Base-by-base conservation (phyloP, 1,140 invertebrate genomes). In the Protaetia brevitarsis region DNA sequence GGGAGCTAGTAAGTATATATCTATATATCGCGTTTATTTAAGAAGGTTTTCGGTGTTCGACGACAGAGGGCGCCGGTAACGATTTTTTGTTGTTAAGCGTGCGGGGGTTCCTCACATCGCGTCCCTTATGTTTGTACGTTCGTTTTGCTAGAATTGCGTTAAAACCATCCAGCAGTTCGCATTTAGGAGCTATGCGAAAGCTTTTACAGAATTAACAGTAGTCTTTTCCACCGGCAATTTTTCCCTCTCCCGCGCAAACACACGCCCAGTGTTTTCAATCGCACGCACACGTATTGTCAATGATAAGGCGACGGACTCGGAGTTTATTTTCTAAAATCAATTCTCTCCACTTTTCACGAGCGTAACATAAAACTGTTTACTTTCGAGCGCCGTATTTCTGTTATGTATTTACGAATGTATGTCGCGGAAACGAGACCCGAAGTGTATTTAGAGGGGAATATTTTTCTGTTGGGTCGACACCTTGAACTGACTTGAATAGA, bases 121-220 rank as follows among this genome's bases (percentile, higher is more conserved):
- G 41, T 51, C 41, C 10, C 57, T 59, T 59, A n/a, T 29, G 26
- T 59, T 31, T 29, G 57, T 59, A 59, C 26, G 57, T 59, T 59
- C 57, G 23, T 59, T 59, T 59, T 59, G 26, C 57, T 59, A 59
- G 1, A 29, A 28, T 59, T 13, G 57, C 41, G 41, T 51, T 51
- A 51, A 59, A 59, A 31, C 57, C 29, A 59, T 59, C 29, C 57
- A 13, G 57, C 29, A 59, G 57, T 59, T 51, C 57, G 26, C 29
- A 59, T 59, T 59, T 59, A 59, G 57, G 29, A 59, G 57, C 57
- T 59, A 59, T 59, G 30, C 26, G 57, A 59, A 59, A 59, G 57
- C 57, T 59, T 59, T 59, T 59, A 59, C 57, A 59, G 57, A 59
- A 59, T 59, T 59, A 59, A 59, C 57, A 59, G 57, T 59, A n/a